These are phyloP conservation scores for Linyphia triangularis DNA, from an alignment of 2,888 invertebrate genomes.

Conservation along the genomic window DNA sequence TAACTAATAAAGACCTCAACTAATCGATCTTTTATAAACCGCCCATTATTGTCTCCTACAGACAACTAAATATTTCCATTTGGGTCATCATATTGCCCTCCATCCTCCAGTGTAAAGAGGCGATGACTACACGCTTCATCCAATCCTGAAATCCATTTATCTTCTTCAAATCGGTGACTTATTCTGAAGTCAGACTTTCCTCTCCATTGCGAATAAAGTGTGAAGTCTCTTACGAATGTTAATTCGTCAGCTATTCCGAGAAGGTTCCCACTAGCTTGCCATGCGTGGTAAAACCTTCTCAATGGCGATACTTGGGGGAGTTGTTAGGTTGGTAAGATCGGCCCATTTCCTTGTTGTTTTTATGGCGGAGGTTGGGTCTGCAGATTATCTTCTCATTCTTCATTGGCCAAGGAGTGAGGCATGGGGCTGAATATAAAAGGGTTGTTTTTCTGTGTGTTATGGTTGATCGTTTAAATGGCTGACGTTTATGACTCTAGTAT, in stretches of 20 bases:
- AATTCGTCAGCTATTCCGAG: conserved; percentile 12
- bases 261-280: too few relatives aligned
- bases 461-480: not conserved
- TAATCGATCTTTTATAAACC: not conserved
- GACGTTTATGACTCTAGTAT: not conserved
- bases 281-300: too few relatives aligned
- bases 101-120: conserved; percentile 15
- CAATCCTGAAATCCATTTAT: conserved; percentile 16
- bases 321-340: not conserved
- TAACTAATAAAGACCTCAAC: not conserved
- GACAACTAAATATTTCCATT: conserved; percentile 10
- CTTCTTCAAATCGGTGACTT: conserved; percentile 4
- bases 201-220: conserved; percentile 21
- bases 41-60: conserved; percentile 29
- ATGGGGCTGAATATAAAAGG: conserved; percentile 14
- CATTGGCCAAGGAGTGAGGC: conserved; percentile 29
- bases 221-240: conserved; percentile 47
- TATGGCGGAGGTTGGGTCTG: conserved; percentile 13
- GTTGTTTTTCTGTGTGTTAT: not conserved
- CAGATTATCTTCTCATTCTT: not conserved
- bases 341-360: conserved; percentile 38
- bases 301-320: not conserved
- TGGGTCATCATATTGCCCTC: conserved; percentile 19
- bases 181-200: not conserved
- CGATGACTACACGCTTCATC: conserved; percentile 7